phyloP scores from a whole-genome alignment of 2,797 vertebrate species.

The Melanotaenia nigrans region DNA sequence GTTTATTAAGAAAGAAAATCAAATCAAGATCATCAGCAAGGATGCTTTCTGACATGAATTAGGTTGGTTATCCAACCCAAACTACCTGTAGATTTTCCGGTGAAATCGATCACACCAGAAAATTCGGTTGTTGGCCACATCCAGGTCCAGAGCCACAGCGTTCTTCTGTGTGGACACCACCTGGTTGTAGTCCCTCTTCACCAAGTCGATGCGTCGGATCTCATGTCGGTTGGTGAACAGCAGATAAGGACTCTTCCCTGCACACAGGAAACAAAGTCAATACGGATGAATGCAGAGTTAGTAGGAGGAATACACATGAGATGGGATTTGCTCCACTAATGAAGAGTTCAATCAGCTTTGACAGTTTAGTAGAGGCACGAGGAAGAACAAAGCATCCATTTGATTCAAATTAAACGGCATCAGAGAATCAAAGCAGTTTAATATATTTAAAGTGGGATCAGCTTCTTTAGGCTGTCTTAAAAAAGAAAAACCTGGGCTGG shows the following conservation, averaged over 20 bases:
- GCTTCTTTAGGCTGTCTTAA: conserved; percentile 1
- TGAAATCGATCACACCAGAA: conserved; percentile 98
- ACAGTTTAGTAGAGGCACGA: conserved; percentile 24
- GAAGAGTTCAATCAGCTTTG: conserved; percentile 15
- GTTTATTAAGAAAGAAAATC: background rate
- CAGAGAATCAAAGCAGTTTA: conserved; percentile 12
- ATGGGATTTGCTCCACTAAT: conserved; percentile 19
- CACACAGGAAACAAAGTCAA: background rate
- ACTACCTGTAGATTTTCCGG: conserved; percentile 94
- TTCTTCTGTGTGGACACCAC: conserved; percentile 97
- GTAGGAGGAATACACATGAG: conserved; percentile 2
- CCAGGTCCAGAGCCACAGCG: conserved; percentile 92
- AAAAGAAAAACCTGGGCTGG: background rate
- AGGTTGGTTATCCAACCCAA: background rate
- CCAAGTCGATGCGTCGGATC: conserved; percentile 92
- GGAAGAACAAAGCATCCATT: conserved; percentile 7
- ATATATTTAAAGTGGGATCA: conserved; percentile 12
- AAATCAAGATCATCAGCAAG: background rate
- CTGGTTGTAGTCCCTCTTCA: conserved; percentile 93
- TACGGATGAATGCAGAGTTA: background rate
- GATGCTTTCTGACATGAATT: too few relatives aligned
- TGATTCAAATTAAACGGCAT: conserved; percentile 21
- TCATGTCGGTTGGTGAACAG: conserved; percentile 98
- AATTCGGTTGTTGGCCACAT: conserved; percentile 92
- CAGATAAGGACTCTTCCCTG: conserved; percentile 92